These are phyloP conservation scores for Balaeniceps rex DNA, from an alignment of 2,113 vertebrate genomes.

Conservation along the genomic window DNA sequence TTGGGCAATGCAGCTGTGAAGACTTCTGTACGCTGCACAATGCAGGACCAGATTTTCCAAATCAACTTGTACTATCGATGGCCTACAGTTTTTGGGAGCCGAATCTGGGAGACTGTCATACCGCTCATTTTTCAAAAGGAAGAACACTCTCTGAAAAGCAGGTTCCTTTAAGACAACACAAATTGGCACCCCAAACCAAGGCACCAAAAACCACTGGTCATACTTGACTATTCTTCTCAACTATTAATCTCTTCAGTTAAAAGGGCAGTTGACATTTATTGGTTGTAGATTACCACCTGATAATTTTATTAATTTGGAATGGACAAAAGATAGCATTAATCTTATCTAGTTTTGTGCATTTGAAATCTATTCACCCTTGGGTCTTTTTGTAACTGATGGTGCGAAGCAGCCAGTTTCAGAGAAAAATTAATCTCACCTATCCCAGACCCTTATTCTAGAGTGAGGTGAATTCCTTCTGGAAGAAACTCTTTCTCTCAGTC, in stretches of 20 bases:
- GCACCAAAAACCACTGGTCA: neutral
- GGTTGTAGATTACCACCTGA: neutral
- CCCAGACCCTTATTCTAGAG: neutral
- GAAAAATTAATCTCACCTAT: neutral
- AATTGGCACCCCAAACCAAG: neutral
- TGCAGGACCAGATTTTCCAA: neutral
- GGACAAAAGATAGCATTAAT: neutral
- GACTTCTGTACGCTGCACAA: neutral
- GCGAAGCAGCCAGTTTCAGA: neutral
- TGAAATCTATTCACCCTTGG: neutral
- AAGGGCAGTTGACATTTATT: neutral
- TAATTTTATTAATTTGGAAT: neutral
- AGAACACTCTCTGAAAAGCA: neutral
- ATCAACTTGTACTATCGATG: neutral
- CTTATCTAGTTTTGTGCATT: neutral
- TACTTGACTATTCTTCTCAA: neutral
- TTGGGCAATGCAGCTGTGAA: slow-evolving; percentile 2
- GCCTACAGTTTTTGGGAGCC: neutral
- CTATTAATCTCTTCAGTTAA: neutral
- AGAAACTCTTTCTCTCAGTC: neutral
- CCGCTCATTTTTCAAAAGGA: neutral
- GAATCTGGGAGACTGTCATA: neutral
- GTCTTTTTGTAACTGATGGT: neutral
- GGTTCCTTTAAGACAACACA: neutral
- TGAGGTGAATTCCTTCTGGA: neutral